Conservation (phyloP, 2,888 invertebrate species). For the Abrostola tripartita region DNA sequence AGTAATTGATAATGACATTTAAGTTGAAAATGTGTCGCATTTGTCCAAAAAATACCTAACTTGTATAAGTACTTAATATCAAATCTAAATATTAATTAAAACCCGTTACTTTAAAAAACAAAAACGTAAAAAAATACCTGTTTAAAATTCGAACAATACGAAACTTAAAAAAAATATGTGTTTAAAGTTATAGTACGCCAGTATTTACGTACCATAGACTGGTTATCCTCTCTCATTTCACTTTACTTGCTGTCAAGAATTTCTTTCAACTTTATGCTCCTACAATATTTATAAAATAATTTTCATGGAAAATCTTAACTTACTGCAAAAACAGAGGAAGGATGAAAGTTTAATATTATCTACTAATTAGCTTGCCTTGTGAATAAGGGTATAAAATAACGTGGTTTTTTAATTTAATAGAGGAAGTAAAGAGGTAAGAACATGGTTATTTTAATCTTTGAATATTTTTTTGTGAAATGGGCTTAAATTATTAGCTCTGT, state of each 20-base stretch:
- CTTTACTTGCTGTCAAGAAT: not conserved
- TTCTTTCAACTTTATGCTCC: not conserved
- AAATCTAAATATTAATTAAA: no score
- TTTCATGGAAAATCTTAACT: not conserved
- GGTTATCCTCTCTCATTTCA: not conserved
- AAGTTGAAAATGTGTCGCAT: no score
- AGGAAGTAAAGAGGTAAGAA: not conserved
- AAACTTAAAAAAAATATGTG: not conserved
- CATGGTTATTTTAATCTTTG: no score
- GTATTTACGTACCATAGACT: not conserved
- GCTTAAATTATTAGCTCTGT: no score
- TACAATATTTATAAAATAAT: not conserved
- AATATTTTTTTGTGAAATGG: no score
- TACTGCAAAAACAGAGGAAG: not conserved
- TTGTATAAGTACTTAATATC: no score
- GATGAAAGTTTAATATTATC: slow-evolving; percentile 21
- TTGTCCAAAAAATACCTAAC: no score
- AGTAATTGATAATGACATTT: no score
- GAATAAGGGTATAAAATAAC: slow-evolving; percentile 5
- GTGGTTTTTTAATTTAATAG: not conserved
- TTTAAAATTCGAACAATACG: not conserved
- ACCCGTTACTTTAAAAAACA: no score
- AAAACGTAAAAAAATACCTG: not conserved
- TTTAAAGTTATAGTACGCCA: not conserved
- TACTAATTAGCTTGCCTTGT: slow-evolving; percentile 18